Percentiles rank a stretch among this genome's conserved stretches.
Conservation (phyloP, 2,888 invertebrate genomes). For the Dromius quadrimaculatus region DNA sequence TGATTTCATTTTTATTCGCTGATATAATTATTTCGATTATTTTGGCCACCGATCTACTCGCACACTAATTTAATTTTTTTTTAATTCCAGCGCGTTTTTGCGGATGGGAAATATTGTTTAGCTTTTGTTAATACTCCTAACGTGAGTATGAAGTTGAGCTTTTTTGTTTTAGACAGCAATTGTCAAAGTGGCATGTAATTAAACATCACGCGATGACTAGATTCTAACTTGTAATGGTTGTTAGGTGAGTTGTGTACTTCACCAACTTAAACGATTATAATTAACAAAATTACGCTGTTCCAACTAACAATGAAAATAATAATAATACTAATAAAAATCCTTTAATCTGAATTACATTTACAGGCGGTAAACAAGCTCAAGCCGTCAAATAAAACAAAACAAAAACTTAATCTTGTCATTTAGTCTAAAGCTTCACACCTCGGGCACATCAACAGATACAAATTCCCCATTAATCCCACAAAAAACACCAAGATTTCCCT, state of each 20-base stretch:
- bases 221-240: too few relatives aligned
- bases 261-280: too few relatives aligned
- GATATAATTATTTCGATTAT: slow-evolving; percentile 41
- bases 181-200: too few relatives aligned
- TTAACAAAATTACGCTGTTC: too few relatives aligned
- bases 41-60: slow-evolving; percentile 19
- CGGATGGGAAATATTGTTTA: slow-evolving; percentile 29
- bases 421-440: slow-evolving; percentile 32
- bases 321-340: slow-evolving; percentile 26
- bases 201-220: too few relatives aligned
- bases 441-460: slow-evolving; percentile 42
- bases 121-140: too few relatives aligned
- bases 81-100: slow-evolving; percentile 15
- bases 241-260: too few relatives aligned
- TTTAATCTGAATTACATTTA: slow-evolving; percentile 24
- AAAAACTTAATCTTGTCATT: slow-evolving; percentile 42
- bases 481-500: slow-evolving; percentile 41
- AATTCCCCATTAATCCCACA: slow-evolving; percentile 40
- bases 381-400: slow-evolving; percentile 27
- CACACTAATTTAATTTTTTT: slow-evolving; percentile 26
- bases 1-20: slow-evolving; percentile 42
- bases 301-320: slow-evolving; percentile 34
- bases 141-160: too few relatives aligned
- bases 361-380: slow-evolving; percentile 15
- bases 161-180: too few relatives aligned